phyloP scores from a whole-genome alignment of 1,140 invertebrate species.

The Lepidostoma basale region DNA sequence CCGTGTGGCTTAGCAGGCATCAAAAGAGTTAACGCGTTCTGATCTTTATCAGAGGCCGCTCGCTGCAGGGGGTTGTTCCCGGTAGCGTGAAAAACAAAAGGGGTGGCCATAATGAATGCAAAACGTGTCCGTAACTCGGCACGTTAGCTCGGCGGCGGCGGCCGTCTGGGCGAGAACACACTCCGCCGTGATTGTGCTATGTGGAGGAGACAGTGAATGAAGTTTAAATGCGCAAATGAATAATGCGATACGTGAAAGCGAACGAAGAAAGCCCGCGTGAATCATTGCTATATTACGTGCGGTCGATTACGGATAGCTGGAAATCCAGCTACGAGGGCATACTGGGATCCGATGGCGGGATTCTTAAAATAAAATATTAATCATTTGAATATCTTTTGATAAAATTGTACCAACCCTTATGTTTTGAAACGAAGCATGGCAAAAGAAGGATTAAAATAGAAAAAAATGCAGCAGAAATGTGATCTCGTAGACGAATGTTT shows the following conservation, averaged over 20 bases:
- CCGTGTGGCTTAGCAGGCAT: no score
- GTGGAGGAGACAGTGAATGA: not conserved
- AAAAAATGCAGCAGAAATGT: no score
- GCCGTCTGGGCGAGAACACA: not conserved
- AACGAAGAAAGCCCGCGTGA: not conserved
- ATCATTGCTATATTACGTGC: not conserved
- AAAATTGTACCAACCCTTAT: no score
- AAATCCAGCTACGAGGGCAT: no score
- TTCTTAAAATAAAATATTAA: no score
- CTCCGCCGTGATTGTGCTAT: not conserved
- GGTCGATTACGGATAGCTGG: no score
- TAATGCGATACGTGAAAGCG: not conserved
- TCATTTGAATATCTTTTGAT: no score
- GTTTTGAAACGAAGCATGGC: no score
- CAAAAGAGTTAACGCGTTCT: not conserved
- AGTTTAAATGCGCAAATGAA: slow-evolving; percentile 1
- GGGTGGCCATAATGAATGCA: slow-evolving; percentile 5
- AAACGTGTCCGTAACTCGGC: slow-evolving; percentile 7
- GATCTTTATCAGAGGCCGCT: not conserved
- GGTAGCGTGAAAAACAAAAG: slow-evolving; percentile 7
- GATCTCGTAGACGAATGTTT: no score
- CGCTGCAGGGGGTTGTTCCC: not conserved
- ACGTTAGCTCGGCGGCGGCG: not conserved
- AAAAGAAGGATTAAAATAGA: no score
- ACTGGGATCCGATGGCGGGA: no score